Evolutionary conservation across 2,797 vertebrate genomes (phyloP).

Genomic region (Pangasius macronema): DNA sequence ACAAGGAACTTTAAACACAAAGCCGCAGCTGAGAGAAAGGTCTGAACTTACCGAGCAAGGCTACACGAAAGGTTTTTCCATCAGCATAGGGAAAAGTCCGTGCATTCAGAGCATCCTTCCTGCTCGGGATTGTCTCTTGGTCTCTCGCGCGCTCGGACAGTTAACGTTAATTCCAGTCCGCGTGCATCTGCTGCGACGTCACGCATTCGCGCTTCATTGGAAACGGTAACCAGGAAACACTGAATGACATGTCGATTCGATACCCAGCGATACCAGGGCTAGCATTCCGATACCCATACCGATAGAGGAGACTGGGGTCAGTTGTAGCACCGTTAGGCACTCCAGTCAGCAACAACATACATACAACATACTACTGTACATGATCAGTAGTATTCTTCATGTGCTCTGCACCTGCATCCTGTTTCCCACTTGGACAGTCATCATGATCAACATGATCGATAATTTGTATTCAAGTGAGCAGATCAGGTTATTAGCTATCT

Average conservation of each 20-base stretch:
- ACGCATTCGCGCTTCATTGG: neutral
- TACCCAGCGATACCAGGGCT: neutral
- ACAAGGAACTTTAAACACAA: slow-evolving; percentile 19
- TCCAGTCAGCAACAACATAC: neutral
- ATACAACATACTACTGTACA: too few relatives aligned
- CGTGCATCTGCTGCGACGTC: slow-evolving; percentile 21
- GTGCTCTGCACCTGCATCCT: neutral
- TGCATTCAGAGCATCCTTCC: slow-evolving; percentile 17
- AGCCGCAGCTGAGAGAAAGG: slow-evolving; percentile 1
- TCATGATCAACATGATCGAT: neutral
- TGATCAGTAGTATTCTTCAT: too few relatives aligned
- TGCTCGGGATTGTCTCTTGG: slow-evolving; percentile 2
- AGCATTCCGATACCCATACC: neutral
- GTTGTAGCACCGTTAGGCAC: too few relatives aligned
- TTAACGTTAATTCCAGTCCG: slow-evolving; percentile 11
- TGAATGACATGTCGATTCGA: neutral
- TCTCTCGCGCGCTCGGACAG: slow-evolving; percentile 7
- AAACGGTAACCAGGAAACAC: slow-evolving; percentile 24
- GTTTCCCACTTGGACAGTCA: neutral
- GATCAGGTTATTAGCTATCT: neutral
- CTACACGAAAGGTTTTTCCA: neutral
- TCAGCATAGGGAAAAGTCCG: neutral
- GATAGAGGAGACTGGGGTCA: neutral
- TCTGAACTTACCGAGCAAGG: slow-evolving; percentile 12
- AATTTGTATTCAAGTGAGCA: neutral